These are phyloP conservation scores for Slavum lentiscoides DNA, from an alignment of 2,888 invertebrate genomes.

Conservation along the genomic window DNA sequence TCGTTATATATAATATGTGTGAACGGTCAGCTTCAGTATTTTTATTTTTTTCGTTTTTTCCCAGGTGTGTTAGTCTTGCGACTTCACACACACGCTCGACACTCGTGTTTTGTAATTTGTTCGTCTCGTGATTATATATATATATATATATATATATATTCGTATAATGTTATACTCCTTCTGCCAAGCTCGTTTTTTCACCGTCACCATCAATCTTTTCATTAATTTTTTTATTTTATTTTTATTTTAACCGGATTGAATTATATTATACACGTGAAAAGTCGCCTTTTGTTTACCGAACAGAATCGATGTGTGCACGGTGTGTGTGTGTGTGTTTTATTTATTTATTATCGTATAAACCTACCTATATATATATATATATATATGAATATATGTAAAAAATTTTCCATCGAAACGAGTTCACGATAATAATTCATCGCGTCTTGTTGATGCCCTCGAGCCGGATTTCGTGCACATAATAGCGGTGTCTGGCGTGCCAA, in stretches of 20 bases:
- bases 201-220: not conserved
- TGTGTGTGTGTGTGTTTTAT: not conserved
- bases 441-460: slow-evolving; percentile 26
- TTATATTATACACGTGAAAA: not conserved
- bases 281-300: slow-evolving; percentile 34
- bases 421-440: slow-evolving; percentile 41
- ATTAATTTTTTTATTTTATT: slow-evolving; percentile 8
- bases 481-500: slow-evolving; percentile 33
- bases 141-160: slow-evolving; percentile 5
- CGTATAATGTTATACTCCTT: not conserved
- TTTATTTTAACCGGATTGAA: not conserved
- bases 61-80: slow-evolving; percentile 14
- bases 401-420: slow-evolving; percentile 32
- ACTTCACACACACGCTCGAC: slow-evolving; percentile 35
- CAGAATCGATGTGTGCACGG: slow-evolving; percentile 5
- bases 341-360: slow-evolving; percentile 15
- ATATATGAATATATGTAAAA: not conserved
- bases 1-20: slow-evolving; percentile 6
- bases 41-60: not conserved
- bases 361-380: not conserved
- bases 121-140: slow-evolving; percentile 35
- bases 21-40: slow-evolving; percentile 7
- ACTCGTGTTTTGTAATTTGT: slow-evolving; percentile 28
- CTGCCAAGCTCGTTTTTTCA: not conserved
- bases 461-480: slow-evolving; percentile 39